phyloP scores from a whole-genome alignment of 1,140 invertebrate genomes.

The Cydia pomonella region DNA sequence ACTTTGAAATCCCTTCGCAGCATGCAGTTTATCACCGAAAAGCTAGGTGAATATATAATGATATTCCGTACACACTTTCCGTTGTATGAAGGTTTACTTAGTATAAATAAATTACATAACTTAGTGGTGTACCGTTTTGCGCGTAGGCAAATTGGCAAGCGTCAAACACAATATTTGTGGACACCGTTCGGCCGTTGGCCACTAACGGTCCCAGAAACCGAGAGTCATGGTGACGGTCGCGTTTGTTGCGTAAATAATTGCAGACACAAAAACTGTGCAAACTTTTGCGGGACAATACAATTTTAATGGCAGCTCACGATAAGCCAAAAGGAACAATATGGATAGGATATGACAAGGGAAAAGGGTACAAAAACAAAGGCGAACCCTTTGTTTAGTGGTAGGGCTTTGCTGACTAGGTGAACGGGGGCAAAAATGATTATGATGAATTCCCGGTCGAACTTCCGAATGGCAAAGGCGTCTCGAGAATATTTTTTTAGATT shows the following conservation, averaged over 20 bases:
- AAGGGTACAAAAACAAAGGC: neutral
- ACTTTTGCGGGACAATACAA: neutral
- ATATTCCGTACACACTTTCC: neutral
- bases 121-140: neutral
- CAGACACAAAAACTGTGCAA: neutral
- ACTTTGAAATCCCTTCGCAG: too few relatives aligned
- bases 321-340: neutral
- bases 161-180: constrained; percentile 40
- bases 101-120: neutral
- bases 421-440: neutral
- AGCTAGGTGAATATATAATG: too few relatives aligned
- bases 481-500: too few relatives aligned
- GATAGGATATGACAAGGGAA: neutral
- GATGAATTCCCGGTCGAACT: neutral
- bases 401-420: neutral
- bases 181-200: constrained; percentile 50
- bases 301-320: neutral
- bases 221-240: constrained; percentile 53
- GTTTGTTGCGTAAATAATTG: neutral
- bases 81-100: neutral
- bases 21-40: too few relatives aligned
- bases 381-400: neutral
- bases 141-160: constrained; percentile 3
- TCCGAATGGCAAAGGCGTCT: too few relatives aligned
- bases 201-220: constrained; percentile 57